Conservation (phyloP, 2,113 vertebrate species). For the Oryzias javanicus region DNA sequence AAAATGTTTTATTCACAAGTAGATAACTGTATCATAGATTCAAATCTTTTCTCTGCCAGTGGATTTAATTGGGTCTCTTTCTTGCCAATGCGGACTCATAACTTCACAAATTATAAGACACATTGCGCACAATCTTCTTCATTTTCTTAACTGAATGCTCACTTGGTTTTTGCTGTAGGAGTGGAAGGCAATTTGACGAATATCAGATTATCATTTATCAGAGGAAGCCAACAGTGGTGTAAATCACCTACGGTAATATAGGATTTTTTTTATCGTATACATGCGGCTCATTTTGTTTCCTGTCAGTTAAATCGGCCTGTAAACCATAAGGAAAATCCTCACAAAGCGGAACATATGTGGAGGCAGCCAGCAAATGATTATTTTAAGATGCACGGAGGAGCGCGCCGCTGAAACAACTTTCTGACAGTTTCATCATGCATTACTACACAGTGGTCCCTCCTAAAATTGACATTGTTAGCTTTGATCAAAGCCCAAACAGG, state of each 20-base stretch:
- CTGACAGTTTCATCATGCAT: conserved; percentile 81
- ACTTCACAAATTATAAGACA: conserved; percentile 7
- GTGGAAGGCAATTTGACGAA: conserved; percentile 32
- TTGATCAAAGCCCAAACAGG: conserved; percentile 80
- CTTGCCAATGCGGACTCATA: conserved; percentile 7
- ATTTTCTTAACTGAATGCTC: conserved; percentile 2
- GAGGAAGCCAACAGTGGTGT: conserved; percentile 49
- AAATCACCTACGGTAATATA: conserved; percentile 57
- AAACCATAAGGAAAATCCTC: conserved; percentile 47
- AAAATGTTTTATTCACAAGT: neutral
- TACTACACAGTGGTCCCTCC: conserved; percentile 72
- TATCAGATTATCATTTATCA: conserved; percentile 51
- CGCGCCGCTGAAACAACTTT: conserved; percentile 71
- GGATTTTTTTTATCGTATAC: conserved; percentile 49
- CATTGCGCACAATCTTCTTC: neutral
- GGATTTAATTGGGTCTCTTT: conserved; percentile 29
- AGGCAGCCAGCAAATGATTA: conserved; percentile 69
- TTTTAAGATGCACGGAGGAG: conserved; percentile 75
- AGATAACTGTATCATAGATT: conserved; percentile 29
- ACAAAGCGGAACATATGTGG: conserved; percentile 48
- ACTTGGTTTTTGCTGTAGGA: conserved; percentile 3
- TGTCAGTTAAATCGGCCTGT: conserved; percentile 56
- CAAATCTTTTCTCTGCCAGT: conserved; percentile 5
- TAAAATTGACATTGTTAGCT: conserved; percentile 77
- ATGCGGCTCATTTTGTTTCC: conserved; percentile 57